Percentiles rank a stretch among this genome's conserved stretches.
phyloP scores from a whole-genome alignment of 1,140 invertebrate genomes.

The Gonioctena quinquepunctata region DNA sequence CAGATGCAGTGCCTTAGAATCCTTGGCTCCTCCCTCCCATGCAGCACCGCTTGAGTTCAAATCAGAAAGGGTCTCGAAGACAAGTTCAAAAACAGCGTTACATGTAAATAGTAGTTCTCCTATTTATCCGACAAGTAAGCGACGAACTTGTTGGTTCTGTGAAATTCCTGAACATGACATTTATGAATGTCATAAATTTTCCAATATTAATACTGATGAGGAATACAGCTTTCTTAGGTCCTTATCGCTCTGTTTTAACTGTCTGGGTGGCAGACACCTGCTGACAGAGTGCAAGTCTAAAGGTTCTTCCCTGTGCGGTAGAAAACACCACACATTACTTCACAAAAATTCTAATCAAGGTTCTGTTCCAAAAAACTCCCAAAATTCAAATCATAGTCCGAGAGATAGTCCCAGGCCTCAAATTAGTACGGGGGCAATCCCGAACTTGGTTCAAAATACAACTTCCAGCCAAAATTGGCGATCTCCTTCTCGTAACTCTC shows the following conservation, averaged over 20 bases:
- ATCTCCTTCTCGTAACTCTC: not conserved
- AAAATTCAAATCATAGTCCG: not conserved
- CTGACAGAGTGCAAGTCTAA: not conserved
- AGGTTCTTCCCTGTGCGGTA: not conserved
- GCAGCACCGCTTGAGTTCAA: not conserved
- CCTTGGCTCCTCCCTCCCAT: not conserved
- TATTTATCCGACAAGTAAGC: not conserved
- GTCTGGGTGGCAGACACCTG: not conserved
- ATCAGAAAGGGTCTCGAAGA: not conserved
- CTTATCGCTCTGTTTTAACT: not conserved
- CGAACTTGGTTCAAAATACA: not conserved
- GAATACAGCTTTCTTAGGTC: not conserved
- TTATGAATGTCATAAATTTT: not conserved
- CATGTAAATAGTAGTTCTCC: not conserved
- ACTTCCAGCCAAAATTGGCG: not conserved
- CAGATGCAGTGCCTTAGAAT: not conserved
- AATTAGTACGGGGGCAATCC: not conserved
- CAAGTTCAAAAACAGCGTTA: not conserved
- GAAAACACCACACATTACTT: not conserved
- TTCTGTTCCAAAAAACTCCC: not conserved
- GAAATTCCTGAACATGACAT: not conserved
- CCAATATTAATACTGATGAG: not conserved
- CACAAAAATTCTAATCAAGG: not conserved
- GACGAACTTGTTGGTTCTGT: not conserved
- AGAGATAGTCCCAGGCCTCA: not conserved